Base-by-base conservation (phyloP, 2,113 vertebrate species). In the Onychorhynchus coronatus region DNA sequence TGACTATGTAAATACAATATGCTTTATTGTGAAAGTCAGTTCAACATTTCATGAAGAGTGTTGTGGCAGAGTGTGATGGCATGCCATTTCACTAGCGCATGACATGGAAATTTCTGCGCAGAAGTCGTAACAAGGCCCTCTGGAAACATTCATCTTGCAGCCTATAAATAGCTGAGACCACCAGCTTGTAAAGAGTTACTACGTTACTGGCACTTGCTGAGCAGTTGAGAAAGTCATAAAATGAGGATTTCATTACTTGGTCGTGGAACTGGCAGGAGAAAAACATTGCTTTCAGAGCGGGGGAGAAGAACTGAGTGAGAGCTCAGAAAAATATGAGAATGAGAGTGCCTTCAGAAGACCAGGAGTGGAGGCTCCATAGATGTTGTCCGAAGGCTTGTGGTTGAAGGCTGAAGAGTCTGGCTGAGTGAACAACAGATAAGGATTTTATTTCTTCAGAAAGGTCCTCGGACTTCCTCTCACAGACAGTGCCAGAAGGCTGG, bases 151-250 rank as follows among this genome's bases (percentile, higher is more conserved):
- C 76, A 18, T 74, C 72, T 93, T 2, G 0, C 94, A 97, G 93
- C 72, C 76, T 81, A 77, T 95, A 96, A 96, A 91, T 71, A 93
- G 76, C 65, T 74, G 83, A 95, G 88, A 59, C 76, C 84, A 47
- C 65, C 73, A 87, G 59, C 65, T 65, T 0, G 1, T 91, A 67
- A 92, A 59, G 79, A 78, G 47, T 86, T 92, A 77, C 76, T 59
- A 8, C 20, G 0, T 67, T 73, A 31, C 76, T 71, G 80, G 47
- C 61, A 37, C 44, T 68, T 95, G 84, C 83, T 91, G 65, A 82
- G 68, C 73, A 85, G 65, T 31, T 19, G 20, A 83, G 35, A 25
- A 95, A 91, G 73, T 63, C 6, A 4, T 92, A 87, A 95, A 95
- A 91, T 11, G 33, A 75, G 56, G 47, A 18, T 71, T 96, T 84